Base-by-base conservation (phyloP, 2,888 invertebrate species). In the Eupithecia exiguata region DNA sequence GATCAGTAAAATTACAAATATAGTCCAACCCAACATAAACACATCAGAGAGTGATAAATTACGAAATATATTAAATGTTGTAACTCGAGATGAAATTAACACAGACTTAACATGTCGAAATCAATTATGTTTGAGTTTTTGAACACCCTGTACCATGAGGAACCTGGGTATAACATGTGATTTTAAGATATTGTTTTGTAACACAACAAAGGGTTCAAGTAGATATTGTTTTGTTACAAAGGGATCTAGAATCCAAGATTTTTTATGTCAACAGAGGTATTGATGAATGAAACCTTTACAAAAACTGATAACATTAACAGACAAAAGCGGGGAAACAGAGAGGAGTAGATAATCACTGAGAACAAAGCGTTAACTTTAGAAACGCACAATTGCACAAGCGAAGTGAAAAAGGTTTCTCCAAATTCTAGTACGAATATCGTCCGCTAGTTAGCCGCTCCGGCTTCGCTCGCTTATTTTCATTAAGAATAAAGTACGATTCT, bases 31-130 rank as follows among this genome's bases (percentile, higher is more conserved):
- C 66, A 21, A 38, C 66, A 40, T 25, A 21, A 38, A 40, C 66
- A 66, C 12, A 66, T 40, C 40, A 66, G 14, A 40, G 38, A 16
- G 21, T 63, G 68, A 74, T 70, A 74, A 74, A 74, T 74, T 74
- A 67, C 38, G 25, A 35, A 68, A 68, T 70, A 70, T 68, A 70
- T 74, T 74, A 74, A 70, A 70, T 58, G 21, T n/a, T 18, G 70
- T 49, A 38, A 74, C 63, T 49, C 18, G 70, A 74, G 67, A 58
- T 62, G 43, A 25, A 68, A 72, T 68, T 69, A 71, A 38, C 62
- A 18, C 16, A 12, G 62, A 58, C 58, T 58, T 25, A 49, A 65
- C 66, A 38, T 66, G 21, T 30, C 21, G 36, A 36, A 63, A 63
- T 36, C n/a, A 10, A 63, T 66, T 66, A 35, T 62, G 16, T 35